Base-by-base conservation (phyloP, 1,140 invertebrate species). In the Dryas iulia region DNA sequence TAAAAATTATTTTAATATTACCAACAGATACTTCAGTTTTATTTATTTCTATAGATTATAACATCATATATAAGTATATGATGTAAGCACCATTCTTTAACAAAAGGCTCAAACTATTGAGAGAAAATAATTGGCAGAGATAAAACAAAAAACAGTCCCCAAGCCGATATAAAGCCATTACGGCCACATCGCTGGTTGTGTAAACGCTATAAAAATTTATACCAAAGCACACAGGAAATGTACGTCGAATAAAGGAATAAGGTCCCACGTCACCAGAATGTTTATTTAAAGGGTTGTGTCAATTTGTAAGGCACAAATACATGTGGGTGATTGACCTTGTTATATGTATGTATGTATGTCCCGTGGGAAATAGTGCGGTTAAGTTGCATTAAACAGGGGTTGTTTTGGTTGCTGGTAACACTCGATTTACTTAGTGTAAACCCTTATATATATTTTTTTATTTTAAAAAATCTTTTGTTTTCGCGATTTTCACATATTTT, bases 251-350 rank as follows among this genome's bases (percentile, higher is more conserved):
- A 62, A 52, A 62, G 59, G 26, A 62, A 62, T 59, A 59, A 18
- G 12, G 31, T 30, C 54, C 23, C 25, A 56, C 3, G 33, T 66
- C 58, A 60, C 21, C 57, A 33, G 21, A 23, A 47, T 66, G 58
- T 66, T 52, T 66, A 39, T 59, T 24, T 66, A 60, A 53, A 69
- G 67, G 60, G 64, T 26, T 61, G 24, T 54, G 59, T 72, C 65
- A 72, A 73, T 73, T 66, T 72, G 61, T 52, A 33, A 54, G 59
- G 24, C 30, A 4, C 31, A 58, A 62, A 53, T 56, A 31, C 57
- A 56, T 62, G 21, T 24, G 66, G 66, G 66, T 62, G 52, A 63
- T 69, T 62, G 66, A 69, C 66, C 53, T 39, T 26, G 66, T 59
- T 47, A 30, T 53, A 56, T 66, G 25, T 54, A 58, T 39, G 23